Base-by-base conservation (phyloP, 2,888 invertebrate species). In the Molorchus minor region DNA sequence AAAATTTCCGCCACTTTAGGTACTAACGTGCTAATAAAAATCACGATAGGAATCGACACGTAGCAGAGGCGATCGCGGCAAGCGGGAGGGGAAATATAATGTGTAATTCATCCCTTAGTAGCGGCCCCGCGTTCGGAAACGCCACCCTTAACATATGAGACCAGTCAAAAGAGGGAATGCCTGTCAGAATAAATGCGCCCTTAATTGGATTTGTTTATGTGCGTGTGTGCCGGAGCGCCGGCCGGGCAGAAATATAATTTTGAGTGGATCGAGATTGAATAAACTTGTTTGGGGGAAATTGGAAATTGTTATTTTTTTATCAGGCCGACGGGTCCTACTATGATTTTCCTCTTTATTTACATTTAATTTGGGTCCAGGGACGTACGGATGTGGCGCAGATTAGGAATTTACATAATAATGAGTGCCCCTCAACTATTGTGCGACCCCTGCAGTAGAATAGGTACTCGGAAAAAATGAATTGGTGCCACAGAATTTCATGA, bases 181-280 rank as follows among this genome's bases (percentile, higher is more conserved):
- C 73, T 77, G 76, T 76, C 77, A 77, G 76, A 76, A 77, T 77
- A 78, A 78, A 79, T 79, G 77, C 77, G 74, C 71, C 75, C 76
- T 78, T 79, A 79, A 79, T 79, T 79, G 78, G 79, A 79, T 79
- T 78, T 79, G 77, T 79, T 77, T 79, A 77, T 77, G 77, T 76
- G 75, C 73, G 76, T 73, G 78, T 65, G 69, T 65, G 76, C 72
- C 77, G 65, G 69, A 64, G 68, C 64, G 60, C n/a, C n/a, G n/a
- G n/a, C 58, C 55, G 64, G 64, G 62, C 64, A 57, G 59, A 61
- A 64, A 76, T 77, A 77, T 77, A 76, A 77, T 77, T 76, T 75
- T 68, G 75, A 76, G 75, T 75, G 75, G 74, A 70, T 74, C 71
- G 75, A 74, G 77, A 78, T 77, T 76, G 77, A 77, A 77, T 77